phyloP scores from a whole-genome alignment of 1,140 invertebrate genomes.

The Harlomillsia oculata region DNA sequence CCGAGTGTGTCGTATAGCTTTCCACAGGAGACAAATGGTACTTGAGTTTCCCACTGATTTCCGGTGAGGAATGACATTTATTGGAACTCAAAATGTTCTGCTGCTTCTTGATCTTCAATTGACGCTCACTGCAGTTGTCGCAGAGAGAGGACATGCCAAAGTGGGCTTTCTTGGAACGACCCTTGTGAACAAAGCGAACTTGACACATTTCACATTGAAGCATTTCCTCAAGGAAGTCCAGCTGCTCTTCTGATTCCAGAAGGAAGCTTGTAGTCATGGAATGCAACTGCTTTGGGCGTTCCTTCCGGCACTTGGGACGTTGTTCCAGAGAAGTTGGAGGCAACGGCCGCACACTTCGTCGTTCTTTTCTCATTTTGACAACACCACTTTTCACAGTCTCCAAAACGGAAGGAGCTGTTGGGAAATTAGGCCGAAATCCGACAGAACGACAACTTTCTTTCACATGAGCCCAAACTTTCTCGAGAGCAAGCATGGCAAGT shows the following conservation, averaged over 20 bases:
- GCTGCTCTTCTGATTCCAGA: slow-evolving; percentile 24
- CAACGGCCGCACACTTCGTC: background rate
- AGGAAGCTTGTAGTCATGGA: slow-evolving; percentile 28
- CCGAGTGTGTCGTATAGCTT: slow-evolving; percentile 51
- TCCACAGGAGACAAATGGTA: slow-evolving; percentile 13
- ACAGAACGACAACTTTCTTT: slow-evolving; percentile 25
- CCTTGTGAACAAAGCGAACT: slow-evolving; percentile 6
- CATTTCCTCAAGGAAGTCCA: slow-evolving; percentile 29
- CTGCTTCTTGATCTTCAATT: slow-evolving; percentile 36
- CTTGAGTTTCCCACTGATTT: slow-evolving; percentile 6
- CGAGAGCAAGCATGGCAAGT: slow-evolving; percentile 22
- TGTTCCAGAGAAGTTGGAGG: background rate
- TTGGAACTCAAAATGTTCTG: slow-evolving; percentile 8
- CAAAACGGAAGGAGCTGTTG: background rate
- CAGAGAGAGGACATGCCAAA: slow-evolving; percentile 31
- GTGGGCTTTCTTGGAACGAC: slow-evolving; percentile 22
- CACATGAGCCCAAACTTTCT: slow-evolving; percentile 31
- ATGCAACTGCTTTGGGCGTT: slow-evolving; percentile 28
- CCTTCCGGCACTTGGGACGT: slow-evolving; percentile 9
- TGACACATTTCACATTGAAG: slow-evolving; percentile 33
- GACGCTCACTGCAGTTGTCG: slow-evolving; percentile 30
- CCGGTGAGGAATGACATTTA: background rate
- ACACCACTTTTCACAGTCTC: slow-evolving; percentile 4
- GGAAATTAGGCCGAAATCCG: slow-evolving; percentile 5
- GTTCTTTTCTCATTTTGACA: slow-evolving; percentile 19